Base-by-base conservation (phyloP, 2,888 invertebrate species). In the Cabera pusaria region DNA sequence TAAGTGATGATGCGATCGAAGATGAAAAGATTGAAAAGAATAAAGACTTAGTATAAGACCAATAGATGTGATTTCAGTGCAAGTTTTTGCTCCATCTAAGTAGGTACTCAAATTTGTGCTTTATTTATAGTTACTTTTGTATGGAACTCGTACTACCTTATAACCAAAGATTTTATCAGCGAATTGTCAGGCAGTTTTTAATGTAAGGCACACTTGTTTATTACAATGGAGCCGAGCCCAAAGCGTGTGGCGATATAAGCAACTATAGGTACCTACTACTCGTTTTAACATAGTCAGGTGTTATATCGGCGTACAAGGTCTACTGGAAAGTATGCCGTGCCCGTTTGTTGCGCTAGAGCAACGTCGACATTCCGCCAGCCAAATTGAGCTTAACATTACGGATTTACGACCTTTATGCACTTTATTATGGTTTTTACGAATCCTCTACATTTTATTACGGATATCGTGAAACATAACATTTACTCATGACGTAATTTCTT, bases 291-390 rank as follows among this genome's bases (percentile, higher is more conserved):
- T 39, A 64, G 55, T 59, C 55, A 52, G 56, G 64, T 65, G 59
- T 56, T 55, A 54, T 47, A 39, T 20, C 17, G 40, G 22, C 43
- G 47, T 50, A 40, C 75, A 67, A 77, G 72, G 73, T 61, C 71
- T 62, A 63, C 63, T 72, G 57, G 74, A 81, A 80, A 78, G 74
- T 79, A 68, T 68, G 71, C 64, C 67, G 57, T 52, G 59, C 58
- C 44, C 59, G 62, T 61, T 64, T 51, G 59, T 68, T 76, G 59
- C 66, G 59, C 48, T 33, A 17, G 20, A n/a, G n/a, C n/a, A n/a
- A n/a, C 21, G 58, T 50, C 56, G 49, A 53, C 64, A 69, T 73
- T 65, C 67, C 63, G 44, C 38, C 54, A 40, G 40, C 39, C 44
- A 56, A 59, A 56, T 56, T 52, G 39, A 62, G 52, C 49, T 52